Evolutionary conservation across 2,888 invertebrate genomes (phyloP).

Genomic region (Drosophila koepferae): DNA sequence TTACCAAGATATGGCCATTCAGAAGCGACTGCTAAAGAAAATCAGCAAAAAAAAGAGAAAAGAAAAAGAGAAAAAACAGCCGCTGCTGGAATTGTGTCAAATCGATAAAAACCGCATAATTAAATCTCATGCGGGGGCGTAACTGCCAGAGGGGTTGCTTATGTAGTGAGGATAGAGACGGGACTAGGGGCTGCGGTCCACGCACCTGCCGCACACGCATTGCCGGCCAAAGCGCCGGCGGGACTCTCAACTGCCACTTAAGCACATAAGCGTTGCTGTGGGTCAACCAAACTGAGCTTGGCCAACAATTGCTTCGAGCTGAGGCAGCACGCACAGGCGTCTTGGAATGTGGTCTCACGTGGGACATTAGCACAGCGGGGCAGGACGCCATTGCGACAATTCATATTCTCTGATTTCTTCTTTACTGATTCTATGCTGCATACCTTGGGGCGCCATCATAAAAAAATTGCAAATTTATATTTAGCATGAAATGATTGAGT

Average conservation of each 20-base stretch:
- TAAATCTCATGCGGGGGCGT: constrained; percentile 72
- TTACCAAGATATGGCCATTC: constrained; percentile 29
- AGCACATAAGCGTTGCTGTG: constrained; percentile 46
- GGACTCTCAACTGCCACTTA: constrained; percentile 41
- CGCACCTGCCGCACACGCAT: constrained; percentile 60
- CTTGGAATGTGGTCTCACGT: constrained; percentile 18
- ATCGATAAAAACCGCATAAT: constrained; percentile 82
- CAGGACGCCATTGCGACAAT: neutral
- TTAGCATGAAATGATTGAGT: neutral
- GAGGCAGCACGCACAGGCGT: constrained; percentile 51
- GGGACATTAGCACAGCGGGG: constrained; percentile 3
- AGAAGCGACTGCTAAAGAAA: constrained; percentile 31
- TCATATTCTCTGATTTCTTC: constrained; percentile 30
- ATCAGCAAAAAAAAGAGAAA: constrained; percentile 29
- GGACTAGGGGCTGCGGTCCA: constrained; percentile 37
- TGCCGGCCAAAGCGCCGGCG: constrained; percentile 43
- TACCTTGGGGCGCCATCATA: constrained; percentile 25
- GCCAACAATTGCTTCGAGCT: constrained; percentile 57
- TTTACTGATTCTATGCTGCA: constrained; percentile 17
- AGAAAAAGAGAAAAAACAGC: constrained; percentile 47
- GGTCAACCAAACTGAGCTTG: constrained; percentile 73
- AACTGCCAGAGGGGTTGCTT: constrained; percentile 19
- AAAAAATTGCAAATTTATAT: constrained; percentile 26
- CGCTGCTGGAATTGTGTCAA: constrained; percentile 77
- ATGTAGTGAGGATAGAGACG: neutral